Conservation (phyloP, 2,797 vertebrate genomes). For the Peromyscus eremicus region DNA sequence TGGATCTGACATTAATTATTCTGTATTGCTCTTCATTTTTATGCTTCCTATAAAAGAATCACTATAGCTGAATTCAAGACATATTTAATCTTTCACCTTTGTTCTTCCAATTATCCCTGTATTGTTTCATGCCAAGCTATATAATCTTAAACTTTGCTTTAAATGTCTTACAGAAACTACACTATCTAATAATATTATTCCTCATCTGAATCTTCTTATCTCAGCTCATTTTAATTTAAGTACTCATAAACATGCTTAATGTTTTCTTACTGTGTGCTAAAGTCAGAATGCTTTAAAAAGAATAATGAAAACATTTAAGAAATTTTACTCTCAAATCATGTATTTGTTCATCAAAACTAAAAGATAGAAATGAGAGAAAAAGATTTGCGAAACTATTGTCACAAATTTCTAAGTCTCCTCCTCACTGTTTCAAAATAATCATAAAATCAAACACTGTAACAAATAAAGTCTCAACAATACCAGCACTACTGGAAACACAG, state of each 20-base stretch:
- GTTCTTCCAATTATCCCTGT: constrained; percentile 21
- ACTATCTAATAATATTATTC: neutral
- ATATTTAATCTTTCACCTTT: neutral
- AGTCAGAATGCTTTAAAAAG: constrained; percentile 60
- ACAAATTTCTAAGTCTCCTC: neutral
- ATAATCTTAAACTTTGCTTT: neutral
- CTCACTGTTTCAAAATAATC: neutral
- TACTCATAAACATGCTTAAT: constrained; percentile 38
- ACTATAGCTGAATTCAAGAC: neutral
- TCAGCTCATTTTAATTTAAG: constrained; percentile 50
- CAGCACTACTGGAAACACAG: neutral
- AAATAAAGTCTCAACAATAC: neutral
- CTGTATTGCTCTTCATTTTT: neutral
- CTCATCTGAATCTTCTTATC: constrained; percentile 47
- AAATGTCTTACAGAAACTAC: neutral
- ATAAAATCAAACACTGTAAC: constrained; percentile 10
- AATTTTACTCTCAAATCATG: neutral
- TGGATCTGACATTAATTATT: neutral
- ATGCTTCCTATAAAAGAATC: neutral
- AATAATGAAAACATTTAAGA: constrained; percentile 42
- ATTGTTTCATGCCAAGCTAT: neutral
- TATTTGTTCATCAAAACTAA: constrained; percentile 74
- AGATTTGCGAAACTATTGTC: neutral
- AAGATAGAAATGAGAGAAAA: constrained; percentile 61
- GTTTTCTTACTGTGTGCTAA: constrained; percentile 63